Evolutionary conservation across 2,888 invertebrate species (phyloP).

Genomic region (Conus canariensis): DNA sequence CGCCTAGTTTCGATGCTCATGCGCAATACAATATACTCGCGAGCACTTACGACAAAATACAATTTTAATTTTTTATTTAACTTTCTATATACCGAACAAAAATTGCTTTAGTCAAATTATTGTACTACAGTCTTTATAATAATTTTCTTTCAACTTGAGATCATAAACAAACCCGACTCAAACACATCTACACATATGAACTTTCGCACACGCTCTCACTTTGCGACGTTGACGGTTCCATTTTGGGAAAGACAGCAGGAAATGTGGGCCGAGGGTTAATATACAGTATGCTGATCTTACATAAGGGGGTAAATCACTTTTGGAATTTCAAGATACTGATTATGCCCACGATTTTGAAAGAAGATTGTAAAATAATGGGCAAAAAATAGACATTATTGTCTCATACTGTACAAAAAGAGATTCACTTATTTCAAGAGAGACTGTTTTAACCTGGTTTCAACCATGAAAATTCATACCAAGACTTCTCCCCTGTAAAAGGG

Average conservation of each 20-base stretch:
- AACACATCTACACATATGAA: neutral
- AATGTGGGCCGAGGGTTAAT: neutral
- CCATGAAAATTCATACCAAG: neutral
- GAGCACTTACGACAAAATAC: too few relatives aligned
- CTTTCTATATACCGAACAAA: too few relatives aligned
- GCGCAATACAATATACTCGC: too few relatives aligned
- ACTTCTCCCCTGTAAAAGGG: neutral
- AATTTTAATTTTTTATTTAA: too few relatives aligned
- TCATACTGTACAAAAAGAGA: neutral
- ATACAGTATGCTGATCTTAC: neutral
- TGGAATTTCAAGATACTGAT: neutral
- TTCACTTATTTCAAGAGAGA: neutral
- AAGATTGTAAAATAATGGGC: too few relatives aligned
- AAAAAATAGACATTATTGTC: too few relatives aligned
- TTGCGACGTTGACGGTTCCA: neutral
- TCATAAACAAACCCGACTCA: neutral
- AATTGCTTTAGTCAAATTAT: too few relatives aligned
- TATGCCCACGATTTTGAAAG: too few relatives aligned
- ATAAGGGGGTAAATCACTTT: neutral
- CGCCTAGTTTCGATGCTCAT: too few relatives aligned
- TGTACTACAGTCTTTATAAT: too few relatives aligned
- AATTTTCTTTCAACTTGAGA: too few relatives aligned
- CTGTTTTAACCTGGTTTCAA: too few relatives aligned
- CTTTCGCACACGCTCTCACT: neutral
- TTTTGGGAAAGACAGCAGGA: neutral